These are phyloP conservation scores for Gobio occitaniae DNA, from an alignment of 2,797 vertebrate genomes.

Conservation along the genomic window DNA sequence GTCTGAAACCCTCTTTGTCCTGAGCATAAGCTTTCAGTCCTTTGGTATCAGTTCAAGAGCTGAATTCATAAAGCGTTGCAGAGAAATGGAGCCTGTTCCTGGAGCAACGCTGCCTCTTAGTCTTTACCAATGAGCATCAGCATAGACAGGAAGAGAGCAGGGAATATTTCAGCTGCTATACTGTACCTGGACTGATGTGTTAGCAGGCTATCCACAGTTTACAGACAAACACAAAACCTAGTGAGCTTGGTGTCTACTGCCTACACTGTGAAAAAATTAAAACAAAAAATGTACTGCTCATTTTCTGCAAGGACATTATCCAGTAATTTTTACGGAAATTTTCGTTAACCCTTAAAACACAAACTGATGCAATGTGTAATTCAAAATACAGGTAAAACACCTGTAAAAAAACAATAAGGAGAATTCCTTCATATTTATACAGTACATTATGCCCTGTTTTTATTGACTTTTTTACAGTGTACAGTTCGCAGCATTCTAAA, in stretches of 20 bases:
- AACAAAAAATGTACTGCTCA: too few species aligned
- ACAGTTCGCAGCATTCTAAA: not conserved
- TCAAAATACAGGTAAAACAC: too few species aligned
- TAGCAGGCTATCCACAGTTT: not conserved
- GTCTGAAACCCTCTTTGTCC: conserved; percentile 41
- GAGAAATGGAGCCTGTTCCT: conserved; percentile 25
- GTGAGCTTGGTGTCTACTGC: not conserved
- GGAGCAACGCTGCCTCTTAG: not conserved
- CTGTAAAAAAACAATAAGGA: too few species aligned
- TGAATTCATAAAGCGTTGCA: conserved; percentile 24
- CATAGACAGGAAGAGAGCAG: not conserved
- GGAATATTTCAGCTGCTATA: not conserved
- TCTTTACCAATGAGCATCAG: conserved; percentile 2
- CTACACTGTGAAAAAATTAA: not conserved
- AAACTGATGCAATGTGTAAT: too few species aligned
- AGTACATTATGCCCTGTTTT: too few species aligned
- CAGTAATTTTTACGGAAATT: too few species aligned
- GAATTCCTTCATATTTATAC: too few species aligned
- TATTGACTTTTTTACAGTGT: too few species aligned
- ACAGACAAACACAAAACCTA: not conserved
- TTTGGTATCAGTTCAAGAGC: conserved; percentile 42
- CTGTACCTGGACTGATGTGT: not conserved
- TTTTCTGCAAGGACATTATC: too few species aligned
- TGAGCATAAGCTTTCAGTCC: conserved; percentile 38
- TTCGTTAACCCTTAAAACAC: too few species aligned